Evolutionary conservation across 2,888 invertebrate genomes (phyloP), one percentile per base, ranked within the genome.

Genomic region (Spilarctia lutea): DNA sequence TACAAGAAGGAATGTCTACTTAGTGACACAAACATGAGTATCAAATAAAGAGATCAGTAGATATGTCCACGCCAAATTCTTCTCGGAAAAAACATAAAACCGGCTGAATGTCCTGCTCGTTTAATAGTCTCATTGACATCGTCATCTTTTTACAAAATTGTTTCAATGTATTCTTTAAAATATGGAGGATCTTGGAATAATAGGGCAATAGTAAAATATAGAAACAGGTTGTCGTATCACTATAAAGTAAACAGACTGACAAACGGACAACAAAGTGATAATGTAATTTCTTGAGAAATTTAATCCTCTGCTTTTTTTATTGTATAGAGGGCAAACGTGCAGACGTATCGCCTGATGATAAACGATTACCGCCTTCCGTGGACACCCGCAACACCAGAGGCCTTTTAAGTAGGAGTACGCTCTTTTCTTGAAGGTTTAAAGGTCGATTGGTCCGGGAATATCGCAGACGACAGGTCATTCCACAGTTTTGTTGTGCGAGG

Each of bases 41-140:
- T 73, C 73, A 68, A 63, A 35, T 39, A 39, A 56, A 72, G 30
- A 68, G 63, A 68, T 73, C 68, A 33, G 45, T 20, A 73, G 56
- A 72, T 68, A 30, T 52, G 39, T 73, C 63, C 65, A 69, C 74
- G 65, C 65, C 73, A 33, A 73, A 70, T 39, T 39, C 27, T 74
- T 74, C 74, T 70, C 39, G 65, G 74, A 74, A 74, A 42, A 66
- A 70, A 45, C 20, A 74, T 74, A 74, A 74, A 74, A 74, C 70
- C 70, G 70, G 74, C 69, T 39, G 65, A 74, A 74, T 74, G 66
- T 74, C 69, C 65, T 70, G 69, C 30, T 65, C 35, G 30, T 27
- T 39, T 68, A 73, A 73, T 42, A 68, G 42, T 70, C 70, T 52
- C 52, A 74, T 74, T 66, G 65, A 56, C 65, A n/a, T 70, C 56